Percentiles rank a stretch among this genome's conserved stretches.
phyloP scores from a whole-genome alignment of 2,113 vertebrate genomes.

The Chascanopsetta lugubris region DNA sequence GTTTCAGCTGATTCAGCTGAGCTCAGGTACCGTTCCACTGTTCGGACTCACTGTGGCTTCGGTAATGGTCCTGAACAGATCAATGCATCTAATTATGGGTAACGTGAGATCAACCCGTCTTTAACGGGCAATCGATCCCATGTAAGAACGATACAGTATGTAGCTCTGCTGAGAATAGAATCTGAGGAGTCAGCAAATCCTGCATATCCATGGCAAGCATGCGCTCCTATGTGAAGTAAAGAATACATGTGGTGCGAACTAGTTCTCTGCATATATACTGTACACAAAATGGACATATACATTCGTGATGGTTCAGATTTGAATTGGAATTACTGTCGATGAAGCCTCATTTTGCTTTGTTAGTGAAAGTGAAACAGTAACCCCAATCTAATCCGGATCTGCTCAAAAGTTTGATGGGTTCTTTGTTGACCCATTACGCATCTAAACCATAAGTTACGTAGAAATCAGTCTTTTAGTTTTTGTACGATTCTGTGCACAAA shows the following conservation, averaged over 20 bases:
- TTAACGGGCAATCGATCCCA: constrained; percentile 63
- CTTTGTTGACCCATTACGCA: not conserved
- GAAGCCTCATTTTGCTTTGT: not conserved
- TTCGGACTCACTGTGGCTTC: constrained; percentile 52
- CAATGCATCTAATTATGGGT: constrained; percentile 72
- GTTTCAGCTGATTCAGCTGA: constrained; percentile 33
- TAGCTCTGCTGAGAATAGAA: constrained; percentile 32
- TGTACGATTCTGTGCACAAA: not conserved
- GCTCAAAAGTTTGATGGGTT: too few species aligned
- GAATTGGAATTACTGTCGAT: too few species aligned
- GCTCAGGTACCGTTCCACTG: constrained; percentile 8
- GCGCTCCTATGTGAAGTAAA: not conserved
- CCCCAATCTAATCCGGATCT: too few species aligned
- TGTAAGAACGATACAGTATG: constrained; percentile 56
- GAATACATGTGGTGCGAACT: not conserved
- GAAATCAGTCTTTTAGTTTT: too few species aligned
- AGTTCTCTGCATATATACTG: not conserved
- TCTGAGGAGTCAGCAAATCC: constrained; percentile 23
- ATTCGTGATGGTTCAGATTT: too few species aligned
- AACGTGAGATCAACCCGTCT: constrained; percentile 65
- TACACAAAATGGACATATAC: not conserved
- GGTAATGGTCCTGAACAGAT: constrained; percentile 47
- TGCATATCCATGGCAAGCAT: constrained; percentile 13
- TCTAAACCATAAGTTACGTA: not conserved
- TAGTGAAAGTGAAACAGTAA: not conserved